Conservation (phyloP, 2,113 vertebrate genomes). For the Loxodonta africana region DNA sequence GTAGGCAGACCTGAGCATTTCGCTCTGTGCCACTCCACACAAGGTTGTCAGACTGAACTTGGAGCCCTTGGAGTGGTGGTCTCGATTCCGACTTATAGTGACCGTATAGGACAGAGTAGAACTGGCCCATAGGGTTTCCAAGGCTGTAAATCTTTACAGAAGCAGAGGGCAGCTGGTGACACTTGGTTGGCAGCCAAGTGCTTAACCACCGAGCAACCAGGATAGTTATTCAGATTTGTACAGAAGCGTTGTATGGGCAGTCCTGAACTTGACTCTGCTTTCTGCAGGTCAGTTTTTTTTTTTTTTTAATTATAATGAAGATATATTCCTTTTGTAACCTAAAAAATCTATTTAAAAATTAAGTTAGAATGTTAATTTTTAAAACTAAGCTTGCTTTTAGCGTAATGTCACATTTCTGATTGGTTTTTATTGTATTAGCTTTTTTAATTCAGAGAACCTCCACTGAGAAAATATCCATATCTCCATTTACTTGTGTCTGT, state of each 20-base stretch:
- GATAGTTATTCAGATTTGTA: background rate
- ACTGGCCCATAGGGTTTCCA: too few species aligned
- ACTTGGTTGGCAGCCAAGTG: too few species aligned
- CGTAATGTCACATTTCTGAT: background rate
- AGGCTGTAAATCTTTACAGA: background rate
- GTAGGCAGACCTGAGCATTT: background rate
- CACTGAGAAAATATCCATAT: background rate
- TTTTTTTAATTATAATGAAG: background rate
- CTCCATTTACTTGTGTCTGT: background rate
- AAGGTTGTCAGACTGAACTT: background rate
- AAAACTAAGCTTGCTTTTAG: background rate
- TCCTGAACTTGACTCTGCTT: background rate
- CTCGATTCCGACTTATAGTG: background rate
- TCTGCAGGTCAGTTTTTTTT: background rate
- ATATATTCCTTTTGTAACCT: background rate
- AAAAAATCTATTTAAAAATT: background rate
- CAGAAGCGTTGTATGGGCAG: background rate
- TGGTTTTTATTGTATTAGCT: background rate
- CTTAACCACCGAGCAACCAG: too few species aligned
- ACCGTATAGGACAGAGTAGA: background rate
- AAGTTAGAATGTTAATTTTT: background rate
- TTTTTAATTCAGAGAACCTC: background rate
- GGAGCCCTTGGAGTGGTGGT: background rate
- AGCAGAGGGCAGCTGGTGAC: background rate
- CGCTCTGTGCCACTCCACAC: fast-evolving